A percentile compares a stretch with the other conserved stretches of the same genome.
Evolutionary conservation across 1,140 invertebrate species (phyloP).

Genomic region (Papilio helenus): DNA sequence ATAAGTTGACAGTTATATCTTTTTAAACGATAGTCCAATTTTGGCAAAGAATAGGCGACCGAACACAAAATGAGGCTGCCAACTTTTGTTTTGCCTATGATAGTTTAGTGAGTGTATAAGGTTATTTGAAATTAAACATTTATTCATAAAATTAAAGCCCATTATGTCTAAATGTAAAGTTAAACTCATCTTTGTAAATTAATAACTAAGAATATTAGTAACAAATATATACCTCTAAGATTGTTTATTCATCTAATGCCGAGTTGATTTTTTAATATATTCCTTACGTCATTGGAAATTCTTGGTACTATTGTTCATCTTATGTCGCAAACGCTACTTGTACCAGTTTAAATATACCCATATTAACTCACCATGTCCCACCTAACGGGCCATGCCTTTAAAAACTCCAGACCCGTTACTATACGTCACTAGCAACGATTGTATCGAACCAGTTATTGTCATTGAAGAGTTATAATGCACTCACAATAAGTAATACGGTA

Average conservation of each 20-base stretch:
- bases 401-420: constrained; percentile 37
- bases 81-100: background rate
- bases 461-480: constrained; percentile 18
- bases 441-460: background rate
- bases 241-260: background rate
- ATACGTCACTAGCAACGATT: background rate
- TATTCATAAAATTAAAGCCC: too few relatives aligned
- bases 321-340: constrained; percentile 18
- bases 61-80: background rate
- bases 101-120: background rate
- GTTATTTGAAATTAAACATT: background rate
- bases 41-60: background rate
- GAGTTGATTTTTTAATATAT: background rate
- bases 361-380: constrained; percentile 24
- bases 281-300: background rate
- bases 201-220: background rate
- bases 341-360: constrained; percentile 19
- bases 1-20: background rate
- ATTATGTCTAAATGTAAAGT: background rate
- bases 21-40: background rate
- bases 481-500: background rate
- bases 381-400: constrained; percentile 35
- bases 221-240: background rate
- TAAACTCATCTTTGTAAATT: background rate
- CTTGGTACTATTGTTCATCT: constrained; percentile 25